Conservation (phyloP, 2,113 vertebrate genomes). For the Oryzias woworae region DNA sequence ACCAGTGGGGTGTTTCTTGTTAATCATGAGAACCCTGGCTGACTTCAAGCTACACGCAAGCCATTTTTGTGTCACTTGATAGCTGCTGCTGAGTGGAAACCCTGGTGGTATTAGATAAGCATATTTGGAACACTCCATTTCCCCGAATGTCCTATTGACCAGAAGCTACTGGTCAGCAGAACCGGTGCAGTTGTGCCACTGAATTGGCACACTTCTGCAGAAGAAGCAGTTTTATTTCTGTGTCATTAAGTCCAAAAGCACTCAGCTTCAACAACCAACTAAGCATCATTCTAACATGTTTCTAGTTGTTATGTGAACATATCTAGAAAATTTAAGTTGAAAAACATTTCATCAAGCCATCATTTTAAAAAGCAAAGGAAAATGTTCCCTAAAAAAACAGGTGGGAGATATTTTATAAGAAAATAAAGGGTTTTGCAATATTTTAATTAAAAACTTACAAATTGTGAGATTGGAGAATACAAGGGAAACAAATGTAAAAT, state of each 20-base stretch:
- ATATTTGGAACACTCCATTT: too few species aligned
- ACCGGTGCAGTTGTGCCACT: background rate
- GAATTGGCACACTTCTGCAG: background rate
- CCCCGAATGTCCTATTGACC: too few species aligned
- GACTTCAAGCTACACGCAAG: too few species aligned
- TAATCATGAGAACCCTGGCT: too few species aligned
- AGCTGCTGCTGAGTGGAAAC: too few species aligned
- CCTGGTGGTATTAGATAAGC: too few species aligned
- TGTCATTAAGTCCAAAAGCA: slow-evolving; percentile 7
- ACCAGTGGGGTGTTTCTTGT: too few species aligned
- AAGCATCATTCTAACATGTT: slow-evolving; percentile 2
- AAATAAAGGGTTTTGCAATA: background rate
- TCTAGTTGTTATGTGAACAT: slow-evolving; percentile 2
- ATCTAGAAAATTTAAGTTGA: slow-evolving; percentile 1
- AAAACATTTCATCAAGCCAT: background rate
- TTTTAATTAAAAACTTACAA: background rate
- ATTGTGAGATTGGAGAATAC: background rate
- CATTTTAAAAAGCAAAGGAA: too few species aligned
- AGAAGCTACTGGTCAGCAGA: too few species aligned
- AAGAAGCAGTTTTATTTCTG: background rate
- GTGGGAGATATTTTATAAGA: background rate
- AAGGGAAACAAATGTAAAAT: background rate
- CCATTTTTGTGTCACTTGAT: too few species aligned
- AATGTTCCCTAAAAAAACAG: too few species aligned
- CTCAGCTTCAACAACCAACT: background rate